Evolutionary conservation across 2,888 invertebrate species (phyloP).

Genomic region (Tholera decimalis): DNA sequence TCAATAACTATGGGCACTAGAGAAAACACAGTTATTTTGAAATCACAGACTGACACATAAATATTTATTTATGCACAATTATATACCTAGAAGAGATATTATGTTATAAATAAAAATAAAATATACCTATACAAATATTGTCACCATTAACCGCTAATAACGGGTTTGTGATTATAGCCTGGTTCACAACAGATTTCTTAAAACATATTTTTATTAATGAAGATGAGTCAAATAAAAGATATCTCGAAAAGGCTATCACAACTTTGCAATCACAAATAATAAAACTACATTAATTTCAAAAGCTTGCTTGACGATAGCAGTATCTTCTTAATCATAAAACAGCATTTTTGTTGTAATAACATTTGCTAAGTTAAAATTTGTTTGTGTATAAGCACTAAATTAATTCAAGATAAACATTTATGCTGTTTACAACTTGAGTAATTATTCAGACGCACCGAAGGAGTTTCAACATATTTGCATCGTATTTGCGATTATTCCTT

Average conservation of each 20-base stretch:
- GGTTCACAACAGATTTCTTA: no score
- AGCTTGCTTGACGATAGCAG: background rate
- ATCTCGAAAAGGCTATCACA: background rate
- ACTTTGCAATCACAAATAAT: background rate
- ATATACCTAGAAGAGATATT: no score
- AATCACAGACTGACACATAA: no score
- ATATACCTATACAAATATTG: no score
- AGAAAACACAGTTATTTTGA: no score
- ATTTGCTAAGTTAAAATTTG: constrained; percentile 22
- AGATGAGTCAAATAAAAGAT: no score
- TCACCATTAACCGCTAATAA: no score
- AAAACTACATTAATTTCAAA: background rate
- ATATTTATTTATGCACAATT: no score
- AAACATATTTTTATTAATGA: no score
- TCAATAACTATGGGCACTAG: no score
- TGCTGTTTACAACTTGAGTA: constrained; percentile 29
- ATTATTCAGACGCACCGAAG: constrained; percentile 30
- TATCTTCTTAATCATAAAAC: constrained; percentile 17
- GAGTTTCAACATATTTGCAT: constrained; percentile 26
- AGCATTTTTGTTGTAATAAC: constrained; percentile 28
- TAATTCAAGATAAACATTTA: constrained; percentile 34
- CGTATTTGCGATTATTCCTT: constrained; percentile 29
- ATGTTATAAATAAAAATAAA: no score
- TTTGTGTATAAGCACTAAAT: constrained; percentile 38
- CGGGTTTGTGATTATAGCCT: no score